Base-by-base conservation (phyloP, 2,797 vertebrate species). In the Epinephelus malabaricus region DNA sequence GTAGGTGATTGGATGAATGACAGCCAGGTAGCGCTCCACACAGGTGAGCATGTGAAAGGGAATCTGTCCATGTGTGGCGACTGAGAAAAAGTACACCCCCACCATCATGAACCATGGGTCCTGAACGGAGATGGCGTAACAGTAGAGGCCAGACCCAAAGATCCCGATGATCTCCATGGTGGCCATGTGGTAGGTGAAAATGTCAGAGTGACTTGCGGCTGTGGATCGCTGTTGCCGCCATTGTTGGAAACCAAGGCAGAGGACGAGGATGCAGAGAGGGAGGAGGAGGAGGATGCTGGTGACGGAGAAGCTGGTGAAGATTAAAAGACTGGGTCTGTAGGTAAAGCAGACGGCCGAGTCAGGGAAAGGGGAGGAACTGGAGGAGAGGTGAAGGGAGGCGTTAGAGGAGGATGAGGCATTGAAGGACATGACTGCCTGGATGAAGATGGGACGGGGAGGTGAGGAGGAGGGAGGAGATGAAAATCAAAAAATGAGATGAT, bases 1-100 rank as follows among this genome's bases (percentile, higher is more conserved):
- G 74, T 88, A 90, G 64, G 51, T 58, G 68, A 89, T 30, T 7
- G 88, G 89, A 17, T 86, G 81, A 10, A 88, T 69, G 1, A 86
- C 84, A 1, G 87, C 89, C 25, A 91, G 65, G 76, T 88, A 49
- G 38, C 71, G 78, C 34, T 91, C 87, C 2, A 56, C 55, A 23
- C 86, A 85, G 68, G 84, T 85, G 13, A 89, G 71, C 18, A 43
- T 30, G 49, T 89, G 85, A 3, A 82, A 82, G 2, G 67, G 1
- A 3, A 51, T 12, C 30, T 87, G 64, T 21, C 73, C 84, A 0
- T 0, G 3, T 0, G 46, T 0, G 1, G 13, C 3, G 12, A n/a
- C n/a, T 0, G 0, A 8, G 38, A 55, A 3, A 4, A 73, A 0
- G 1, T 0, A 2, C 0, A 0, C 0, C 1, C 76, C 74, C 0